phyloP scores from a whole-genome alignment of 1,140 invertebrate species.

The Nymphalis io region DNA sequence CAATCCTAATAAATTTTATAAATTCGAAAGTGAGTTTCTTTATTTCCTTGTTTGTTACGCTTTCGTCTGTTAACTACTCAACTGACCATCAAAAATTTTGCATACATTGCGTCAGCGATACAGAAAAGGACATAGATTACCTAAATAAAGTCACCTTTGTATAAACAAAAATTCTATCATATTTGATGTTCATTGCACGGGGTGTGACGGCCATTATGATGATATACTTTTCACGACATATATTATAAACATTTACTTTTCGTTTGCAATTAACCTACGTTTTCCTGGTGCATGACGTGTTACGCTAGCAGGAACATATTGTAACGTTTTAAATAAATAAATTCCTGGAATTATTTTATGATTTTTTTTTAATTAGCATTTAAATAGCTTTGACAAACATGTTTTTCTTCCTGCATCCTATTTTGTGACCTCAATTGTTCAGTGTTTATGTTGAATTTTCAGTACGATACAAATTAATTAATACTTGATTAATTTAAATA shows the following conservation, averaged over 20 bases:
- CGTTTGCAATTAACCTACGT: conserved; percentile 23
- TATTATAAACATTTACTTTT: conserved; percentile 24
- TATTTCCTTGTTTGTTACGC: no score
- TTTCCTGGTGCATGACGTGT: conserved; percentile 30
- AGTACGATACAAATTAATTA: background rate
- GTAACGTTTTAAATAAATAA: conserved; percentile 18
- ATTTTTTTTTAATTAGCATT: conserved; percentile 13
- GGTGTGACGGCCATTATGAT: conserved; percentile 24
- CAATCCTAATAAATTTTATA: no score
- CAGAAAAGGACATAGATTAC: no score
- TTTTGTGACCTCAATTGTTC: conserved; percentile 4
- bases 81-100: no score
- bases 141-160: background rate
- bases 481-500: background rate
- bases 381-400: conserved; percentile 8
- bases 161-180: background rate
- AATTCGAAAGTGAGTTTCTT: no score
- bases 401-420: background rate
- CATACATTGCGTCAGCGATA: no score
- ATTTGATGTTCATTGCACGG: conserved; percentile 4
- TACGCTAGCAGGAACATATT: conserved; percentile 22
- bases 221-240: conserved; percentile 10
- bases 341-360: conserved; percentile 24
- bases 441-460: background rate
- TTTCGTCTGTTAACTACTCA: no score